Base-by-base conservation (phyloP, 2,113 vertebrate genomes). In the Apteryx mantelli region DNA sequence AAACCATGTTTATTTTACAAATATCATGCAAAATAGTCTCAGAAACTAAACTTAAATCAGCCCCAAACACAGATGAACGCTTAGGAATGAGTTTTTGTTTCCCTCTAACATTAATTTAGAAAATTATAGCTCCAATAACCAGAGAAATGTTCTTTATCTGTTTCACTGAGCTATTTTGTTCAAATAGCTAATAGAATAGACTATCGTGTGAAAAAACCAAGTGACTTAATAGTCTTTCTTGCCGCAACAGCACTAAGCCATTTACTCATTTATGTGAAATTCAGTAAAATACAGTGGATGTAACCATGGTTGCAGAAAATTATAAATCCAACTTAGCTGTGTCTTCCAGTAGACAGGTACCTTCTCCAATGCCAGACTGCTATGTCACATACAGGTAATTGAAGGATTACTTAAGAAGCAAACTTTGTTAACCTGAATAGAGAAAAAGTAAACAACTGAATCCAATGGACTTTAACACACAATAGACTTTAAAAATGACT, bases 281-380 rank as follows among this genome's bases (percentile, higher is more conserved):
- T 93, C 77, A 76, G 86, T 55, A 88, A 74, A 71, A 34, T 11
- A 12, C 68, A 75, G 66, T 42, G 71, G 46, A 38, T 90, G 89
- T 96, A 97, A 94, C 75, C 71, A 90, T 93, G 85, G 93, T 40
- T 94, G 87, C 93, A 95, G 55, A 82, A 42, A 1, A 0, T 69
- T 83, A 78, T 60, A 93, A 86, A 90, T 69, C 58, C 70, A 77
- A 4, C 34, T 82, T 48, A 80, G 71, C 11, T 4, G 0, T 53
- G 42, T 69, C 52, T 8, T 64, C 88, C 73, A 71, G 79, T 42
- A 91, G 68, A 64, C n/a, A 68, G 46, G 34, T 65, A 40, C 38
- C 52, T 94, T 82, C 48, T 65, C 17, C 0, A 2, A 11, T 65
- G 20, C 9, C 38, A 65, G 21, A 63, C 38, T 60, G 28, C 76